These are phyloP conservation scores for Ephestia elutella DNA, from an alignment of 1,140 invertebrate genomes.

Conservation along the genomic window DNA sequence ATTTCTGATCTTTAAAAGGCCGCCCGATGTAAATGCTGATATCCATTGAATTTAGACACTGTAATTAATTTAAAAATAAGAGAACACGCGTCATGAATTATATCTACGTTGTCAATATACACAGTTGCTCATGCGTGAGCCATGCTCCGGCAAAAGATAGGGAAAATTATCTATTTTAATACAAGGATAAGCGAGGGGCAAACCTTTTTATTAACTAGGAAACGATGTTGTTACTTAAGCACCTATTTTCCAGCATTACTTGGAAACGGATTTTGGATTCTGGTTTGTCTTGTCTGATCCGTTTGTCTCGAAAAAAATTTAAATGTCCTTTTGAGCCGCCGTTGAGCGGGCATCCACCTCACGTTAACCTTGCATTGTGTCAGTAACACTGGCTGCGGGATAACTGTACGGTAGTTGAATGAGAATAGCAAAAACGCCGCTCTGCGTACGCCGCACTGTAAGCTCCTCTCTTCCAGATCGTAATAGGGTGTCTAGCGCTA, in stretches of 20 bases:
- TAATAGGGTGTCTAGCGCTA: no score
- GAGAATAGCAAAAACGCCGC: slow-evolving; percentile 46
- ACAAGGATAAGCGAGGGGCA: slow-evolving; percentile 8
- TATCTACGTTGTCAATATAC: not conserved
- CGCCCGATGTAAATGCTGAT: slow-evolving; percentile 1
- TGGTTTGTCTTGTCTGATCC: slow-evolving; percentile 37
- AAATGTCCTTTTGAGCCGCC: slow-evolving; percentile 56
- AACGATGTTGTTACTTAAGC: slow-evolving; percentile 15
- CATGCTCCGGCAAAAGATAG: not conserved
- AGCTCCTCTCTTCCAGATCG: not conserved
- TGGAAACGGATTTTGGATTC: slow-evolving; percentile 38
- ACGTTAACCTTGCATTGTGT: slow-evolving; percentile 66
- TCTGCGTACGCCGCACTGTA: not conserved
- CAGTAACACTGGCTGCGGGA: slow-evolving; percentile 61
- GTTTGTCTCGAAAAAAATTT: slow-evolving; percentile 41
- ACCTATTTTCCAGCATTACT: slow-evolving; percentile 19
- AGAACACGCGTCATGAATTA: not conserved
- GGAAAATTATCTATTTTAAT: slow-evolving; percentile 13
- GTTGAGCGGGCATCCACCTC: slow-evolving; percentile 58
- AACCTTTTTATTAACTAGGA: slow-evolving; percentile 12
- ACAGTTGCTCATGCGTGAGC: not conserved
- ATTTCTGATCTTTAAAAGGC: slow-evolving; percentile 20
- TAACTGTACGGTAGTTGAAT: slow-evolving; percentile 66
- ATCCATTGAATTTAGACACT: slow-evolving; percentile 9
- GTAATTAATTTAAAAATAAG: slow-evolving; percentile 13